Evolutionary conservation across 2,113 vertebrate species (phyloP).

Genomic region (Megaptera novaeangliae): DNA sequence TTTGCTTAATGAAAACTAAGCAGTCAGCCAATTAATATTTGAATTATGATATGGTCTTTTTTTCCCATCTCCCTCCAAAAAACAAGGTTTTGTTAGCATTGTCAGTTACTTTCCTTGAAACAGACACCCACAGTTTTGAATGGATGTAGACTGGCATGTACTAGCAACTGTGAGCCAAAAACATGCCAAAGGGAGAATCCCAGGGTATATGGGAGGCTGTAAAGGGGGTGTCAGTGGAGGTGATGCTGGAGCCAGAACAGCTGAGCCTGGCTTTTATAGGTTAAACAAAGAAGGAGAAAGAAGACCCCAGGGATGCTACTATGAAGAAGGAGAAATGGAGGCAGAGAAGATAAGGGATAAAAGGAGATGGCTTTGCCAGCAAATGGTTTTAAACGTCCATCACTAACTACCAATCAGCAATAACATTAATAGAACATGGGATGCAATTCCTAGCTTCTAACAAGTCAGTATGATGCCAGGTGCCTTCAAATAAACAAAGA

Average conservation of each 20-base stretch:
- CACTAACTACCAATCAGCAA: neutral
- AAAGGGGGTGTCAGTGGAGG: neutral
- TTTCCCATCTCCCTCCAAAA: neutral
- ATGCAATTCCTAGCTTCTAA: neutral
- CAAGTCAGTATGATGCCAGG: neutral
- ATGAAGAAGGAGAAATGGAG: neutral
- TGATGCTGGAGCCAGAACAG: neutral
- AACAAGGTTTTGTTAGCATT: neutral
- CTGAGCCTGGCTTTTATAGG: neutral
- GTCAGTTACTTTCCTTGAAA: conserved; percentile 2
- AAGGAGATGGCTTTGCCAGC: neutral
- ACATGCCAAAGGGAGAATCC: neutral
- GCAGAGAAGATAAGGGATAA: neutral
- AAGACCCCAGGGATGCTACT: neutral
- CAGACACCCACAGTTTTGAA: neutral
- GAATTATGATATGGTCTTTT: neutral
- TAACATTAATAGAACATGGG: neutral
- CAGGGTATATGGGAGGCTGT: neutral
- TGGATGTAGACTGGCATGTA: neutral
- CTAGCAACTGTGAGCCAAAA: neutral
- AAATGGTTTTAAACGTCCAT: neutral
- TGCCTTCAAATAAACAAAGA: neutral
- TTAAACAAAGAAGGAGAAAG: neutral
- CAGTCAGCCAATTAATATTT: conserved; percentile 44
- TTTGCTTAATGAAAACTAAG: conserved; percentile 10